Conservation (phyloP, 2,113 vertebrate genomes). For the Bettongia penicillata region DNA sequence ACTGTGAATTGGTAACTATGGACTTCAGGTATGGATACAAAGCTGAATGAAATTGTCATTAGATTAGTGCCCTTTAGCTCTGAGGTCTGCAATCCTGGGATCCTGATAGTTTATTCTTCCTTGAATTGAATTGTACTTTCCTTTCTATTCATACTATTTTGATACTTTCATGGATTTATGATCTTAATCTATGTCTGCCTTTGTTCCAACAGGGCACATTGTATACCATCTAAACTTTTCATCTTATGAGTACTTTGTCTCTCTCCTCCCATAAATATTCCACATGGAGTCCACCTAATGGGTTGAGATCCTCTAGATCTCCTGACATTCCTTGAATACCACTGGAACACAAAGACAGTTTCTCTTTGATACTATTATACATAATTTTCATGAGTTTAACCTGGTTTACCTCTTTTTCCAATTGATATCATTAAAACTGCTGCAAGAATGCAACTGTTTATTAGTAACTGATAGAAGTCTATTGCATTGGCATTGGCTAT, state of each 20-base stretch:
- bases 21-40: background rate
- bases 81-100: background rate
- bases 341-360: background rate
- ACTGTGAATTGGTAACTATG: background rate
- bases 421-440: background rate
- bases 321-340: background rate
- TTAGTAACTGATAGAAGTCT: background rate
- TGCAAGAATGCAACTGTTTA: background rate
- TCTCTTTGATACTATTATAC: background rate
- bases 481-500: background rate
- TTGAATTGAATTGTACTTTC: background rate
- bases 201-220: background rate
- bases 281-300: background rate
- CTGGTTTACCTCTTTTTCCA: background rate
- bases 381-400: background rate
- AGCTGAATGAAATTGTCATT: background rate
- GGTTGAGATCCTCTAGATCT: background rate
- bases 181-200: background rate
- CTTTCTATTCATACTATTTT: background rate
- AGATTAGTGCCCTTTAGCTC: background rate
- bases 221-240: background rate
- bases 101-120: background rate
- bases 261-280: background rate
- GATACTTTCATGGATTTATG: background rate
- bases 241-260: background rate